A percentile compares a stretch with the other conserved stretches of the same genome.
These are phyloP conservation scores for Microtus pennsylvanicus DNA, from an alignment of 2,113 vertebrate species.

Conservation along the genomic window DNA sequence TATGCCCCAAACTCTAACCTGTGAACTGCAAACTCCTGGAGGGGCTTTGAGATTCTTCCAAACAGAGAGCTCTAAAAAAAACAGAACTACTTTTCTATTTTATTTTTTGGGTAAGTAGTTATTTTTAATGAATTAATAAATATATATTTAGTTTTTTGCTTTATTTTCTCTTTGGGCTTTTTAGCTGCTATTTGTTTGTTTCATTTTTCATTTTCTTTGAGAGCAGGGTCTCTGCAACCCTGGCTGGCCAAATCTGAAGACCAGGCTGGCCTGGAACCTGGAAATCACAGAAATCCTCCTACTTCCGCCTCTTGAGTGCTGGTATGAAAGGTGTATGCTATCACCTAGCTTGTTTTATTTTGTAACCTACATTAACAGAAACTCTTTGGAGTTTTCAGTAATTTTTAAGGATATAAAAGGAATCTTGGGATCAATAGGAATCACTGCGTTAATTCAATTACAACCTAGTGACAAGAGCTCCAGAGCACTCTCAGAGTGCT, in stretches of 20 bases:
- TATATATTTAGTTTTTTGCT: background rate
- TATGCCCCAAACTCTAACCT: background rate
- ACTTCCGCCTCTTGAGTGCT: background rate
- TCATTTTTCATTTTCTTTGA: background rate
- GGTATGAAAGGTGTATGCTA: background rate
- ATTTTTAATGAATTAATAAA: constrained; percentile 42
- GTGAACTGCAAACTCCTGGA: background rate
- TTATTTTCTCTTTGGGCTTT: background rate
- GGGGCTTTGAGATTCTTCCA: constrained; percentile 31
- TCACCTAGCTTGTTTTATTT: background rate
- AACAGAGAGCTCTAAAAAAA: constrained; percentile 54
- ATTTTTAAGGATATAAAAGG: background rate
- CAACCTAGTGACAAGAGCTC: background rate
- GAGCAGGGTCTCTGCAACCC: background rate
- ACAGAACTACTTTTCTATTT: background rate
- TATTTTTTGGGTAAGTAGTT: constrained; percentile 45
- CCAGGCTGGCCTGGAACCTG: background rate
- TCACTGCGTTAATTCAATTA: background rate
- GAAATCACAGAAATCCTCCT: background rate
- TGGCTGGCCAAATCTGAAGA: background rate
- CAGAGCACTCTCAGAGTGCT: background rate
- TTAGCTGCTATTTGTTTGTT: background rate
- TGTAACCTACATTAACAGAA: constrained; percentile 41
- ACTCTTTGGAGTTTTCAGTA: background rate
- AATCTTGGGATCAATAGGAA: constrained; percentile 3